Evolutionary conservation across 2,797 vertebrate species (phyloP).

Genomic region (Anguilla marmorata): DNA sequence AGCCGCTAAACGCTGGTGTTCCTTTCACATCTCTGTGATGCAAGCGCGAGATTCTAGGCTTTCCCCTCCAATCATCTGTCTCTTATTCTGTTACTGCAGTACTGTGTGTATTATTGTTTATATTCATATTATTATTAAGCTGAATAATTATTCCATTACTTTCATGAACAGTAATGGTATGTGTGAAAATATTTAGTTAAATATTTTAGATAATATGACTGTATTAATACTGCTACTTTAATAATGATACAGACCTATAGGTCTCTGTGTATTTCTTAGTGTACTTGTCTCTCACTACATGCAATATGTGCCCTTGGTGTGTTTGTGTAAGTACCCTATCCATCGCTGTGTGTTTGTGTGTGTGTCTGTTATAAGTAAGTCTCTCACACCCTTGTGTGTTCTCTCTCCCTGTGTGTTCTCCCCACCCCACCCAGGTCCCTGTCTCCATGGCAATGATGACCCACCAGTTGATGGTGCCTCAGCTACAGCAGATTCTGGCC

Average conservation of each 20-base stretch:
- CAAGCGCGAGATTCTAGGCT: slow-evolving; percentile 15
- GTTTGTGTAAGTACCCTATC: background rate
- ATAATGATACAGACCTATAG: background rate
- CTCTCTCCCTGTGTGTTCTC: too few relatives aligned
- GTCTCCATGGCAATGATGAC: slow-evolving; percentile 83
- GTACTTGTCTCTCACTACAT: background rate
- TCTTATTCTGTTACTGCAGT: background rate
- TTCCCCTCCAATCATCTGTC: background rate
- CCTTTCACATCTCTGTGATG: slow-evolving; percentile 35
- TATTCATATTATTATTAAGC: background rate
- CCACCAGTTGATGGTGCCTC: slow-evolving; percentile 77
- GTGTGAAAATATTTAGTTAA: too few relatives aligned
- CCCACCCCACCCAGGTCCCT: slow-evolving; percentile 65
- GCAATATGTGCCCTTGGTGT: background rate
- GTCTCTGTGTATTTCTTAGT: background rate
- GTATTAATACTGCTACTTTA: background rate
- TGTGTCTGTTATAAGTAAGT: background rate
- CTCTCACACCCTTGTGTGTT: background rate
- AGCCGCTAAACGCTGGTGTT: slow-evolving; percentile 66
- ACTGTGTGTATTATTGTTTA: background rate
- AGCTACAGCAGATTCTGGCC: slow-evolving; percentile 81
- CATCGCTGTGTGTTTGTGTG: background rate
- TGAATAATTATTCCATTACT: background rate
- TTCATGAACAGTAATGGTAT: background rate
- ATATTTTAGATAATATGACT: background rate